Conservation (phyloP, 2,113 vertebrate genomes). For the Cyanistes caeruleus region DNA sequence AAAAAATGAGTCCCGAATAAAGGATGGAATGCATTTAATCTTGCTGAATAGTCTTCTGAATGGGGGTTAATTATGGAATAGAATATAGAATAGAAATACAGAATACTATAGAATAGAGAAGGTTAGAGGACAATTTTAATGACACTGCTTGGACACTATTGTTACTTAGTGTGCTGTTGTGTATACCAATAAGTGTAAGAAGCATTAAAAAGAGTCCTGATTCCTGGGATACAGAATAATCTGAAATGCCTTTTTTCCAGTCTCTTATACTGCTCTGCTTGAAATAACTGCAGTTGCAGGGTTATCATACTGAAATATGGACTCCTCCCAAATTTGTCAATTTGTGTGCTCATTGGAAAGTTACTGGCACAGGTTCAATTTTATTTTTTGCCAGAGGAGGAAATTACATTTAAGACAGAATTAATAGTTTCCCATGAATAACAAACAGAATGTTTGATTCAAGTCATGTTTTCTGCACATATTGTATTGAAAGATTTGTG, state of each 20-base stretch:
- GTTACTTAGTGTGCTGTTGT: background rate
- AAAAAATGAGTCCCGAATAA: background rate
- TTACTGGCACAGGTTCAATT: background rate
- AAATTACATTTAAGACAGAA: background rate
- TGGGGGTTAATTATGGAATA: background rate
- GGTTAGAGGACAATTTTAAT: background rate
- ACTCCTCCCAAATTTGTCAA: background rate
- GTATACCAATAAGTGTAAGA: background rate
- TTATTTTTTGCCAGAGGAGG: background rate
- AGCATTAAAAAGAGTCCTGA: background rate
- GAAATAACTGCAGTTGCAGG: background rate
- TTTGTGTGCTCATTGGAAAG: background rate
- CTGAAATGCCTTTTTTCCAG: background rate
- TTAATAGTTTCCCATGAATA: background rate
- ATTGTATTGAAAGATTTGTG: background rate
- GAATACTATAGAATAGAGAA: background rate
- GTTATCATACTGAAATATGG: background rate
- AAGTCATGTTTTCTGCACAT: background rate
- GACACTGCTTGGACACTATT: background rate
- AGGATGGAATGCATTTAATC: background rate
- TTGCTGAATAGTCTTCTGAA: background rate
- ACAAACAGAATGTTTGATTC: background rate
- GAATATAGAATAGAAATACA: too few species aligned
- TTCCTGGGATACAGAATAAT: background rate
- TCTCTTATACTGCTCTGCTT: background rate